Base-by-base conservation (phyloP, 1,140 invertebrate species). In the Drosophila asahinai region DNA sequence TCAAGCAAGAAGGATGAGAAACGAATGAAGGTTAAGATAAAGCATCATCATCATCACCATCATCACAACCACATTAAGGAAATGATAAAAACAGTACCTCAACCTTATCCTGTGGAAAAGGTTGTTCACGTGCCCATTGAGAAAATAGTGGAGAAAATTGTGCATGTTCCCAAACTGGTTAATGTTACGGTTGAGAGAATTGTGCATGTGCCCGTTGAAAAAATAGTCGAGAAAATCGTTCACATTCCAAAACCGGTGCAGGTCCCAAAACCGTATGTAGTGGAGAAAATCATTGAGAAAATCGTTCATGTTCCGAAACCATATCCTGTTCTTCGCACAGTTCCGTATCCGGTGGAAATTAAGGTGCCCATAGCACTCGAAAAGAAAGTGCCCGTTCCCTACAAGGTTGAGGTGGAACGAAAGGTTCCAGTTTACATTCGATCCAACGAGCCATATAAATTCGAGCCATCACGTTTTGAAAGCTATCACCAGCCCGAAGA, bases 41-140 rank as follows among this genome's bases (percentile, higher is more conserved):
- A 95, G 76, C 94, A 95, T 72, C 94, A 95, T 74, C 94, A 95
- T 78, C 94, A 95, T 76, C 94, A 95, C 74, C 94, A 95, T 79
- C 94, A 95, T 72, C 94, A 95, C 87, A 94, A 94, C 81, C 94
- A 95, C 75, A 92, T 95, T 7, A 94, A 95, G 86, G 94, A 94
- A 36, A 93, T 95, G 15, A 93, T 95, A 40, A 95, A 95, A 86
- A 94, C 94, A 51, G 84, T 93, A 3, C 93, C 93, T 15, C 92
- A 93, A 63, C 93, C 93, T 6, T 93, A 93, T 80, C 87, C 93
- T 0, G 94, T 95, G 0, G 94, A 95, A 72, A 95, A 94, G 61
- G 59, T 92, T 51, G 87, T 93, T 12, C 91, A 92, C 40, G 80
- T 93, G 15, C 92, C 92, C 12, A 86, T 93, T 9, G 93, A 93